These are phyloP conservation scores for Metellina segmentata DNA, from an alignment of 2,888 invertebrate genomes.

Conservation along the genomic window DNA sequence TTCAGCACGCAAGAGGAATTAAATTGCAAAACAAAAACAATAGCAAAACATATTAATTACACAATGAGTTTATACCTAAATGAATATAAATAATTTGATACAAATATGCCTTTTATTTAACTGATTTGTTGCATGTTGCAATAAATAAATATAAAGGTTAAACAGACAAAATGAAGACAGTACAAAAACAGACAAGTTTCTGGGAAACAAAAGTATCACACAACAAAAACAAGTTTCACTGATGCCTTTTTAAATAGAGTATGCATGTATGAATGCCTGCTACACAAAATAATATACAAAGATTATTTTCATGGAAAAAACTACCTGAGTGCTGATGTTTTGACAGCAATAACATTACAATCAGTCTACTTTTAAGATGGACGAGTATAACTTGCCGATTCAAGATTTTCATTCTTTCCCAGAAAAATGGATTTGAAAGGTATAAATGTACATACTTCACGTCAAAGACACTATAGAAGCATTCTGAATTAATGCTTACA, in stretches of 20 bases:
- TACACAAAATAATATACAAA: background rate
- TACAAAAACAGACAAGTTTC: background rate
- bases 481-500: slow-evolving; percentile 47
- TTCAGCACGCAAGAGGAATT: too few relatives aligned
- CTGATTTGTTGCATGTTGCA: background rate
- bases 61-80: background rate
- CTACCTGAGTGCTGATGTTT: background rate
- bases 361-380: background rate
- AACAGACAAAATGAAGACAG: background rate
- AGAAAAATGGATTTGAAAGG: background rate
- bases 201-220: slow-evolving; percentile 10
- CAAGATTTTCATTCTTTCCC: background rate
- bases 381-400: background rate
- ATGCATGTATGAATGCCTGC: background rate
- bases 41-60: too few relatives aligned
- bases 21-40: too few relatives aligned
- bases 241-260: background rate
- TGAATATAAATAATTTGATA: background rate
- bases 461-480: slow-evolving; percentile 19
- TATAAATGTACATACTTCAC: slow-evolving; percentile 4
- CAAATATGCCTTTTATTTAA: background rate
- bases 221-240: background rate
- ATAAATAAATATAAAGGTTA: background rate
- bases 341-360: background rate
- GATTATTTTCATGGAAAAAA: background rate